Conservation (phyloP, 2,888 invertebrate species). For the Volucella zonaria region DNA sequence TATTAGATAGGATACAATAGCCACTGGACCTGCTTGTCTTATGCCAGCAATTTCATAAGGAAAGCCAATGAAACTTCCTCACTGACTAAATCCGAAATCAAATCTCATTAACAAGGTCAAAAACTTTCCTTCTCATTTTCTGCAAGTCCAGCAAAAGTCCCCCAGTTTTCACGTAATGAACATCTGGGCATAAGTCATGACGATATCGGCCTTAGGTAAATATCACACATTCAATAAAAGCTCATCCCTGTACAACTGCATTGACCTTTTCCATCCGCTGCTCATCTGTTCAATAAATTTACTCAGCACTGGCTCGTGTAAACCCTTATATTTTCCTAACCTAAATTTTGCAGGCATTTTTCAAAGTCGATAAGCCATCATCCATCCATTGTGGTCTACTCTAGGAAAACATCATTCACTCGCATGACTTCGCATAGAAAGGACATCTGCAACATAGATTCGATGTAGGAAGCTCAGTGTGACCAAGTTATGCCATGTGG, state of each 20-base stretch:
- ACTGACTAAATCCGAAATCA: too few relatives aligned
- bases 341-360: slow-evolving; percentile 67
- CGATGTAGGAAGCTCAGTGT: slow-evolving; percentile 35
- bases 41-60: too few relatives aligned
- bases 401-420: slow-evolving; percentile 60
- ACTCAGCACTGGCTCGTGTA: slow-evolving; percentile 32
- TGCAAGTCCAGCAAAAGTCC: neutral
- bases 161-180: slow-evolving; percentile 8
- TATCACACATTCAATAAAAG: slow-evolving; percentile 29
- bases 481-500: neutral
- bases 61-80: too few relatives aligned
- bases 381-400: slow-evolving; percentile 56
- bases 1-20: too few relatives aligned
- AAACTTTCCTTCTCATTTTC: too few relatives aligned
- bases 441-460: slow-evolving; percentile 60
- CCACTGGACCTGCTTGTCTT: too few relatives aligned
- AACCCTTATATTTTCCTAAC: slow-evolving; percentile 66
- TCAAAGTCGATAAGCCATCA: slow-evolving; percentile 66
- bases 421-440: slow-evolving; percentile 24
- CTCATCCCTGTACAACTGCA: slow-evolving; percentile 26
- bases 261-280: slow-evolving; percentile 38
- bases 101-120: too few relatives aligned
- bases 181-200: neutral
- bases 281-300: slow-evolving; percentile 29
- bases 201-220: slow-evolving; percentile 10